Evolutionary conservation across 2,113 vertebrate genomes (phyloP), one percentile per base, ranked within the genome.

Genomic region (Copsychus sechellarum): DNA sequence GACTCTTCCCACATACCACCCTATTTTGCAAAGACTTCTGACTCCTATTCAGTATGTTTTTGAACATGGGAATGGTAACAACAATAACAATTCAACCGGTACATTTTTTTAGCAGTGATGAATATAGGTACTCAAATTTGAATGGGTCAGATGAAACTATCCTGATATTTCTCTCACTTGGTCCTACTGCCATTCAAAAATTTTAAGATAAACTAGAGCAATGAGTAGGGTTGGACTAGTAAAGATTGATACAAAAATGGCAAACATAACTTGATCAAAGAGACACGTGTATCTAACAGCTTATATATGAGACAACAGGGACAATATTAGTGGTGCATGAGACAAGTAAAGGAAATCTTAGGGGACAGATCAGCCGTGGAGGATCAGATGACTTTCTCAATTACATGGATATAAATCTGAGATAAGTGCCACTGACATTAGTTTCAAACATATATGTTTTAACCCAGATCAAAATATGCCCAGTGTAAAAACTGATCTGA

Each of bases 101-200:
- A 11, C 5, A 13, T 40, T 45, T 51, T 74, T 51, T 81, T 58
- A 57, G 23, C n/a, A 67, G 8, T 9, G 6, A 66, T 51, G 5
- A 67, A 51, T 36, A 38, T 3, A 57, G 6, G 21, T 19, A 61
- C 6, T 72, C 21, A 61, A 14, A 86, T n/a, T 36, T 81, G 36
- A 77, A 56, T 5, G 3, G 4, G 6, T 61, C 22, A 66, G 42
- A 58, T 45, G 8, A 80, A 86, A 93, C 40, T 16, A 65, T 14
- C 16, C 11, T 80, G 53, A 40, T 80, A 47, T 45, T 91, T 77
- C n/a, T 72, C 40, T 86, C 61, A 85, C 43, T 92, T 95, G 53
- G n/a, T 96, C 29, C 76, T 33, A 89, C 76, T 96, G 70, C 29
- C 51, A 65, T 45, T 92, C 18, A 71, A 66, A 51, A 90, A 81